phyloP scores from a whole-genome alignment of 1,140 invertebrate species.

The Drosophila guanche region DNA sequence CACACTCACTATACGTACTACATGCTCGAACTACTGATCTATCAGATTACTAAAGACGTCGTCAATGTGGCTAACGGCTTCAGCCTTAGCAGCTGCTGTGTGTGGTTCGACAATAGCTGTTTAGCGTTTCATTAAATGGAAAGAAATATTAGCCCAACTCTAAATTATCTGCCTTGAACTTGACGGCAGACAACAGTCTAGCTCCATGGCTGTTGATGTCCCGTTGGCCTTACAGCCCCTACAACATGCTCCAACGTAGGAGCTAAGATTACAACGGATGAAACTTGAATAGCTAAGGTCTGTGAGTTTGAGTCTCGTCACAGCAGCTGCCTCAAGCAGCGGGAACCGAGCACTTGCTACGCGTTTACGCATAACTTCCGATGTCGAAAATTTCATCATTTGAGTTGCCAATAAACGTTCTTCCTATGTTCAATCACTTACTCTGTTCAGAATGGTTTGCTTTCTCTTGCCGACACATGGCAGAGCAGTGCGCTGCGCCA shows the following conservation, averaged over 20 bases:
- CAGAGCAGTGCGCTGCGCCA: slow-evolving; percentile 87
- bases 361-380: slow-evolving; percentile 48
- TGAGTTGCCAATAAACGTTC: too few species aligned
- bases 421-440: slow-evolving; percentile 68
- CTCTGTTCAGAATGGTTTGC: slow-evolving; percentile 86
- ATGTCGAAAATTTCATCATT: slow-evolving; percentile 81
- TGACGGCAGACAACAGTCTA: slow-evolving; percentile 55
- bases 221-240: slow-evolving; percentile 81
- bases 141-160: slow-evolving; percentile 42
- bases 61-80: slow-evolving; percentile 58
- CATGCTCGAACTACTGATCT: not conserved
- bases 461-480: slow-evolving; percentile 86
- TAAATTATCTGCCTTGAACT: slow-evolving; percentile 52
- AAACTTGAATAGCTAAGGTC: slow-evolving; percentile 48
- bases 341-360: slow-evolving; percentile 15
- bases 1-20: not conserved
- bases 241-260: slow-evolving; percentile 44
- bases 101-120: slow-evolving; percentile 30
- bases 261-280: slow-evolving; percentile 83
- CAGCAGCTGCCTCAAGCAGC: slow-evolving; percentile 48
- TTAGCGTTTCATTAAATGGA: slow-evolving; percentile 38
- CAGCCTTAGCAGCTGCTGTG: slow-evolving; percentile 35
- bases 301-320: slow-evolving; percentile 19
- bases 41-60: slow-evolving; percentile 83
- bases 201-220: slow-evolving; percentile 48